These are phyloP conservation scores for Brachyopa scutellaris DNA, from an alignment of 2,888 invertebrate species.

Conservation along the genomic window DNA sequence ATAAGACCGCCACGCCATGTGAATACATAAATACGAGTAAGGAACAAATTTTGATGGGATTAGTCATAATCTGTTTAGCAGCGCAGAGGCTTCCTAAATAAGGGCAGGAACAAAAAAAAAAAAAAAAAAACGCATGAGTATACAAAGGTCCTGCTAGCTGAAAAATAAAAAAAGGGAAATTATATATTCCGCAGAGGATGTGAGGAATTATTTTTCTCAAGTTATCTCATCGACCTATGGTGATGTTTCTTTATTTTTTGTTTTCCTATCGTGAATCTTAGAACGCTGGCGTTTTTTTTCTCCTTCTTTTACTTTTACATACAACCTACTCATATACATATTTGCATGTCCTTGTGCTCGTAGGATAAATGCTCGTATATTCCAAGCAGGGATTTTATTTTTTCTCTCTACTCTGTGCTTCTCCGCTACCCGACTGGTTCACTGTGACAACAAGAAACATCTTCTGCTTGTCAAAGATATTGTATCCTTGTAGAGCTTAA, in stretches of 20 bases:
- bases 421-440: slow-evolving; percentile 64
- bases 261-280: slow-evolving; percentile 23
- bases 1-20: slow-evolving; percentile 69
- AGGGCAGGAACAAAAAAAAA: slow-evolving; percentile 1
- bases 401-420: background rate
- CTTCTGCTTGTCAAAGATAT: slow-evolving; percentile 73
- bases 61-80: slow-evolving; percentile 72
- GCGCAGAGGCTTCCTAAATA: slow-evolving; percentile 60
- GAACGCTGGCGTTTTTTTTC: slow-evolving; percentile 23
- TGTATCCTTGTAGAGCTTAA: slow-evolving; percentile 72
- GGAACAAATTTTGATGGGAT: slow-evolving; percentile 69
- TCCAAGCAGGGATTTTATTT: slow-evolving; percentile 52
- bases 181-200: slow-evolving; percentile 70
- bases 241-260: slow-evolving; percentile 41
- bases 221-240: slow-evolving; percentile 69
- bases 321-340: too few species aligned
- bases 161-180: slow-evolving; percentile 56
- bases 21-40: slow-evolving; percentile 61
- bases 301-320: slow-evolving; percentile 45
- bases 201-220: slow-evolving; percentile 70
- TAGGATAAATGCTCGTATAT: slow-evolving; percentile 62
- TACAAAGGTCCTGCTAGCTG: slow-evolving; percentile 65
- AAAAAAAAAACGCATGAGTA: slow-evolving; percentile 25
- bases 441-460: slow-evolving; percentile 71
- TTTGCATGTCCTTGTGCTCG: slow-evolving; percentile 66